Evolutionary conservation across 1,140 invertebrate species (phyloP), one percentile per base, ranked within the genome.

Genomic region (Scylla paramamosain): DNA sequence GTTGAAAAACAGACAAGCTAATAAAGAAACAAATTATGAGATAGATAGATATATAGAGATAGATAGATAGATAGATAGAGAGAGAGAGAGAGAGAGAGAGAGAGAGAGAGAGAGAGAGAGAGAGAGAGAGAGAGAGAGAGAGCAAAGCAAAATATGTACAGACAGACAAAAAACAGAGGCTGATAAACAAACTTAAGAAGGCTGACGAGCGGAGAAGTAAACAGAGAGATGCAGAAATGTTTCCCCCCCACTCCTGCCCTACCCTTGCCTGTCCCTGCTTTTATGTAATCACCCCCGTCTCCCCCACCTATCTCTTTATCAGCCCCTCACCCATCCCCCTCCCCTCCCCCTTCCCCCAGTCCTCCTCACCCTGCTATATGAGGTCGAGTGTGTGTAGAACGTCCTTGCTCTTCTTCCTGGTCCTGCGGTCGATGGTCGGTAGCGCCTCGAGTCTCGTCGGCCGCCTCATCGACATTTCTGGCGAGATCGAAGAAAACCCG

Each of bases 381-480:
- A 91, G 46, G 77, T 94, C 89, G 7, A 91, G 93, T 7, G 93
- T 94, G 82, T 94, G 93, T 7, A 94, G 48, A 39, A 94, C 93
- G 10, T 94, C 87, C 45, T 94, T 94, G 67, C 93, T 94, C 93
- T 94, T 94, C 52, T 94, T 94, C 29, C 32, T 89, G 52, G 4
- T 20, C 48, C 45, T 91, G 16, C 45, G 93, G 29, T 91, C 90
- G 46, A 86, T 84, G 16, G 82, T 86, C 20, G 89, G 94, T 0
- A 92, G 96, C 2, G 97, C 96, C 91, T 97, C 96, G 7, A 97
- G 95, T 29, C 96, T 96, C 20, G 95, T 96, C 0, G 97, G 97
- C 93, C 96, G 96, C 59, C 96, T 87, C 28, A 67, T 59, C 8
- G 94, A 91, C 29, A 93, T 29, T 67, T 96, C 39, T 91, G 93